Percentiles rank a stretch among this genome's conserved stretches.
phyloP scores from a whole-genome alignment of 2,888 invertebrate species.

The Chrysopilus asiliformis region DNA sequence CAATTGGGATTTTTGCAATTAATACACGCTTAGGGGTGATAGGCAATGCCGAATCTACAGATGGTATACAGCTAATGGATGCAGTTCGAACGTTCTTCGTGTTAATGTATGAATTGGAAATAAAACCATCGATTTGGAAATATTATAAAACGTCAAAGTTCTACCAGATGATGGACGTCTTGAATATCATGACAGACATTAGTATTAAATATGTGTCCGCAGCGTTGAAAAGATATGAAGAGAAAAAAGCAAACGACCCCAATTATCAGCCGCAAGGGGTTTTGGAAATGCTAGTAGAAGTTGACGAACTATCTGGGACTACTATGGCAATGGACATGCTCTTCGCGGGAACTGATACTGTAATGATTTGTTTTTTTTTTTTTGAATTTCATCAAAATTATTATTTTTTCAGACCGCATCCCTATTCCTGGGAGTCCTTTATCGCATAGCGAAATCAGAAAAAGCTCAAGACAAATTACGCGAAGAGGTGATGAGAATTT shows the following conservation, averaged over 20 bases:
- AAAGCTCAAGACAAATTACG: constrained; percentile 50
- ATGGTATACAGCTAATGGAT: constrained; percentile 19
- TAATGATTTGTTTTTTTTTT: constrained; percentile 35
- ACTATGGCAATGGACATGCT: constrained; percentile 60
- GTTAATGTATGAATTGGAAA: constrained; percentile 24
- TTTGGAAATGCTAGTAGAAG: constrained; percentile 47
- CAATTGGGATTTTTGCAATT: background rate
- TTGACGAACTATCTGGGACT: constrained; percentile 46
- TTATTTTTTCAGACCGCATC: constrained; percentile 19
- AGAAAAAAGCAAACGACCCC: background rate
- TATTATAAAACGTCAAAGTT: constrained; percentile 25
- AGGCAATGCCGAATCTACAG: constrained; percentile 11
- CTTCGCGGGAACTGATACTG: constrained; percentile 58
- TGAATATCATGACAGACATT: constrained; percentile 25
- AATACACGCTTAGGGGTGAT: background rate
- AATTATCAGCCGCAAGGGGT: constrained; percentile 39
- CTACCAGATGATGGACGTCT: constrained; percentile 22
- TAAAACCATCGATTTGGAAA: constrained; percentile 28
- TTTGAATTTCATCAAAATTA: background rate
- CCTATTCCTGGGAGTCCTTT: constrained; percentile 36
- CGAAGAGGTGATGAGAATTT: constrained; percentile 39
- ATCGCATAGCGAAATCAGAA: constrained; percentile 46
- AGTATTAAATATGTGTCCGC: constrained; percentile 30
- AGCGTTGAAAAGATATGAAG: constrained; percentile 24
- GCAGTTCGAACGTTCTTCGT: constrained; percentile 23